Percentiles rank a stretch among this genome's conserved stretches.
Evolutionary conservation across 2,797 vertebrate species (phyloP).

Genomic region (Oophaga sylvatica): DNA sequence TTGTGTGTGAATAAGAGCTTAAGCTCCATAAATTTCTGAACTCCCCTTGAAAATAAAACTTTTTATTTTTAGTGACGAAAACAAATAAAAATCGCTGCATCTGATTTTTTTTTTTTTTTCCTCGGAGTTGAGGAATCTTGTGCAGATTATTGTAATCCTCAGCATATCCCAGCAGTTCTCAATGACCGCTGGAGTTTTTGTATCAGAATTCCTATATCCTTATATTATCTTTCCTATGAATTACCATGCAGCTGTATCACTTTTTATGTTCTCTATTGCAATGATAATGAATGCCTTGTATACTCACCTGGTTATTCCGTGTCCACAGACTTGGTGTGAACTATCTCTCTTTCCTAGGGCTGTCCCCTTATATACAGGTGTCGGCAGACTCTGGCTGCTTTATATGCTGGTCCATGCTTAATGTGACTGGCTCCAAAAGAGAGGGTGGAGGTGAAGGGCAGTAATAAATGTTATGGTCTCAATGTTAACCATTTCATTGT

Average conservation of each 20-base stretch:
- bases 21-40: neutral
- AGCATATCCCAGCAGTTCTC: neutral
- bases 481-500: constrained; percentile 32
- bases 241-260: neutral
- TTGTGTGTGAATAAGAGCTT: neutral
- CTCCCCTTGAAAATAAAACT: neutral
- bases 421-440: constrained; percentile 15
- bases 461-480: constrained; percentile 11
- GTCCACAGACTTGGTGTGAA: neutral
- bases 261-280: neutral
- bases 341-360: neutral
- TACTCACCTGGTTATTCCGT: constrained; percentile 6
- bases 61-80: too few relatives aligned
- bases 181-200: neutral
- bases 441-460: constrained; percentile 35
- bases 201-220: too few relatives aligned
- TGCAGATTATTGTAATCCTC: neutral
- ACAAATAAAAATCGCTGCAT: too few relatives aligned
- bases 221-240: too few relatives aligned
- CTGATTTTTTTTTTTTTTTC: too few relatives aligned
- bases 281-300: neutral
- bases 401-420: constrained; percentile 24
- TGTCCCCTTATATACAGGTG: constrained; percentile 32
- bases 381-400: constrained; percentile 4
- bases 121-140: too few relatives aligned